Base-by-base conservation (phyloP, 2,888 invertebrate genomes). In the Papilio elwesi region DNA sequence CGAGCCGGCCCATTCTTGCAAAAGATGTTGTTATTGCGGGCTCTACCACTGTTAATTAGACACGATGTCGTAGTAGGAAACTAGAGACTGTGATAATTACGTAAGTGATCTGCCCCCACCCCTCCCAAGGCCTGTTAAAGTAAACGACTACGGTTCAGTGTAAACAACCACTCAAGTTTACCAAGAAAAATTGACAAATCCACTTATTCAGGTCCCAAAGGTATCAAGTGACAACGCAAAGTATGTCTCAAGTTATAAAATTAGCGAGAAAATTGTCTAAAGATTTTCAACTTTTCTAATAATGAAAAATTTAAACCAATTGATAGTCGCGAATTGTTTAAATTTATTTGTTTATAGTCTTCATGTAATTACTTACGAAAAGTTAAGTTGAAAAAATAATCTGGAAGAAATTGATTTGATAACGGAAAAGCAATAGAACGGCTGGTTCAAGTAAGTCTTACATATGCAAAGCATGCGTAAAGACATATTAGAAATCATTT, bases 91-190 rank as follows among this genome's bases (percentile, higher is more conserved):
- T 77, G 82, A 89, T 91, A 92, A 93, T 92, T 91, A 91, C 84
- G 87, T 92, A 90, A 91, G 89, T 86, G 87, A 87, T 86, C 84
- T 85, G 81, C 82, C 80, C 77, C 52, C 51, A 78, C 79, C 77
- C 75, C 74, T 68, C 72, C 74, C 64, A 69, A 72, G 80, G 76
- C 80, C 82, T 81, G 84, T 85, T 81, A 85, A 90, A 90, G 89
- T 87, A 91, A 91, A 92, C 92, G 88, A 89, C 88, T 90, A 89
- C 85, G 86, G 88, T 92, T 88, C 91, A 86, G 82, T 87, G 89
- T 89, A 92, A 92, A 92, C 91, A 93, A 89, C 82, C 85, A 86
- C 87, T 90, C 88, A 87, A 92, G 87, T 90, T 90, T 87, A 88
- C 86, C 83, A 84, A 88, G 88, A 91, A 92, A 92, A 91, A 91